These are phyloP conservation scores for Xestia sexstrigata DNA, from an alignment of 2,888 invertebrate species.

Conservation along the genomic window DNA sequence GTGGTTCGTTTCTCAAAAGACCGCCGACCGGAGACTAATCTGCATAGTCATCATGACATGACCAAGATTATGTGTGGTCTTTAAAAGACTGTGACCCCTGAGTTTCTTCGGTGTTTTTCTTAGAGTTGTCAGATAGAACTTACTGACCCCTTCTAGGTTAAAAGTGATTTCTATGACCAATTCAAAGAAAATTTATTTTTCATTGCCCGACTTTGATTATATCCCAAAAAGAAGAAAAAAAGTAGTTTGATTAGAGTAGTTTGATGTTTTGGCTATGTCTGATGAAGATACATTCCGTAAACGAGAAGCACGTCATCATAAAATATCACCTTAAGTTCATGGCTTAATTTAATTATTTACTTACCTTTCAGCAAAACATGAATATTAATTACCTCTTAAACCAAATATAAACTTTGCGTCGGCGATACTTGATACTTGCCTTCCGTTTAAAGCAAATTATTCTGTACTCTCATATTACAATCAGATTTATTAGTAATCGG, in stretches of 20 bases:
- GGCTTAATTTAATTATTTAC: slow-evolving; percentile 12
- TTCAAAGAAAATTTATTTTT: too few relatives aligned
- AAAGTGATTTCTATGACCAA: background rate
- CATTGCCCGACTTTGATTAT: background rate
- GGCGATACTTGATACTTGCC: slow-evolving; percentile 40
- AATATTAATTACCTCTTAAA: slow-evolving; percentile 42
- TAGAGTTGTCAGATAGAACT: background rate
- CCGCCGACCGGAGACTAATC: background rate
- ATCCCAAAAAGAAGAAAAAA: background rate
- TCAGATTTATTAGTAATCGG: slow-evolving; percentile 22
- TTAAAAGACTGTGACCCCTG: background rate
- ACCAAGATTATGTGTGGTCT: background rate
- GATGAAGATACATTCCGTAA: background rate
- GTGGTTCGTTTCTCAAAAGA: too few relatives aligned
- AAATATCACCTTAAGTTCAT: background rate
- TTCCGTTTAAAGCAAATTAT: slow-evolving; percentile 43
- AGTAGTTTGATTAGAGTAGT: too few relatives aligned
- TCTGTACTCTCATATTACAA: slow-evolving; percentile 34
- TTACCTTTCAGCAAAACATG: slow-evolving; percentile 10
- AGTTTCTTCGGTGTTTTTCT: background rate
- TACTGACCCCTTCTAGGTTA: background rate
- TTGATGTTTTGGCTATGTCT: background rate
- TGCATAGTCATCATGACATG: background rate
- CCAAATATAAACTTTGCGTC: slow-evolving; percentile 27
- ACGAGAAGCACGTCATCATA: background rate